Base-by-base conservation (phyloP, 2,113 vertebrate genomes). In the Python bivittatus region DNA sequence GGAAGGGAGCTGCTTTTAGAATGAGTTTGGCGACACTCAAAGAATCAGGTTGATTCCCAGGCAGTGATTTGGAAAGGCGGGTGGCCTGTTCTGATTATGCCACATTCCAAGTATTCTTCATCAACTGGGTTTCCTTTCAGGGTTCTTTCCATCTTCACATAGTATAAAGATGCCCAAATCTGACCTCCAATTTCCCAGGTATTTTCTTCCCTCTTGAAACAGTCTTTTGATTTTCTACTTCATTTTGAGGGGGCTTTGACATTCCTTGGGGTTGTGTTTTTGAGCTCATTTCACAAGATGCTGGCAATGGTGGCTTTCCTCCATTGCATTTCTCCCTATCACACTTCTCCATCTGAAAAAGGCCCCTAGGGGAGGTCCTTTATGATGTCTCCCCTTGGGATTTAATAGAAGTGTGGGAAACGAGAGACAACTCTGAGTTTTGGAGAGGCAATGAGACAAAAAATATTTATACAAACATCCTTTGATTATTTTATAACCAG, bases 21-120 rank as follows among this genome's bases (percentile, higher is more conserved):
- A 96, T 94, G 94, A 92, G 92, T 95, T 84, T 10, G 92, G 95
- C 8, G 33, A 90, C 68, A 86, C 79, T 92, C 52, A 52, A 83
- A 87, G 57, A 95, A 94, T 93, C 48, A 44, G 53, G 53, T 91
- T 92, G 94, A 86, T 90, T 93, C 88, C 54, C 92, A 90, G 92
- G 93, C 93, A 89, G 54, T 60, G n/a, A 60, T 88, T 94, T 29
- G 92, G 22, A 84, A 84, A 86, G 86, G 91, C 15, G 87, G 61
- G 17, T 87, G 92, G 48, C 68, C n/a, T 91, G 84, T 96, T 92
- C 92, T 57, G 83, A 95, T 92, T 89, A 61, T 85, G 57, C 48
- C 79, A 91, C 87, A 6, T 44, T 58, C 89, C 48, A 88, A 93
- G 90, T 89, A 57, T 72, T 86, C 29, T 53, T 60, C 54, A 52